Base-by-base conservation (phyloP, 2,797 vertebrate species). In the Naso thynnoides region DNA sequence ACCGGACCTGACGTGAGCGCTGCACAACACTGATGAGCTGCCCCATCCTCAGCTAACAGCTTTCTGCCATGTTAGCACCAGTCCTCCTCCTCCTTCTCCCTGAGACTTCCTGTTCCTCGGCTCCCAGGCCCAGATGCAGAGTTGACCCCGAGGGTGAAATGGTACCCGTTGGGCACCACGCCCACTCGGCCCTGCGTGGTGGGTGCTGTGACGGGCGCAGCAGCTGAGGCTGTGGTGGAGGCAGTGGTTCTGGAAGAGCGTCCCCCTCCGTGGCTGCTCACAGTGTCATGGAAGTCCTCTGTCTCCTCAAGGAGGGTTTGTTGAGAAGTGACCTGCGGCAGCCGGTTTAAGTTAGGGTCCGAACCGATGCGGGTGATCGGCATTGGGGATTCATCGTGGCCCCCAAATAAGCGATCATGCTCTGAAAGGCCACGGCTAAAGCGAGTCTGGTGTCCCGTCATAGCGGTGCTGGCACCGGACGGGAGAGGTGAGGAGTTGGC, bases 131-230 rank as follows among this genome's bases (percentile, higher is more conserved):
- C 93, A 0, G 95, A 85, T 0, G 93, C 92, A 0, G 95, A 52
- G 87, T 91, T 95, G 80, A 96, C 93, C 29, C 97, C 96, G 77
- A 99, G 90, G 36, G 96, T 96, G 89, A 97, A 98, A 81, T 99
- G 98, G 91, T 96, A 99, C 18, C 98, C 97, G 0, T 99, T 99
- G 45, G 97, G 97, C 75, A 99, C 96, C 90, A 56, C 97, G 90
- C 2, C 95, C 74, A 93, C 94, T 31, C 95, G 93, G 67, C 95
- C 95, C 82, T 96, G 97, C 26, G 95, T 90, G 69, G 54, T 66
- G 89, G 96, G 90, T 21, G 94, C 94, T 13, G 89, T 75, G 38
- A 38, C 33, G 1, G 90, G 49, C 76, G 95, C 76, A 83, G 91
- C 76, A 62, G 95, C 60, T 82, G 96, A 81, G 16, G 89, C 74